Percentiles rank a stretch among this genome's conserved stretches.
Conservation (phyloP, 2,797 vertebrate genomes). For the Meda fulgida region DNA sequence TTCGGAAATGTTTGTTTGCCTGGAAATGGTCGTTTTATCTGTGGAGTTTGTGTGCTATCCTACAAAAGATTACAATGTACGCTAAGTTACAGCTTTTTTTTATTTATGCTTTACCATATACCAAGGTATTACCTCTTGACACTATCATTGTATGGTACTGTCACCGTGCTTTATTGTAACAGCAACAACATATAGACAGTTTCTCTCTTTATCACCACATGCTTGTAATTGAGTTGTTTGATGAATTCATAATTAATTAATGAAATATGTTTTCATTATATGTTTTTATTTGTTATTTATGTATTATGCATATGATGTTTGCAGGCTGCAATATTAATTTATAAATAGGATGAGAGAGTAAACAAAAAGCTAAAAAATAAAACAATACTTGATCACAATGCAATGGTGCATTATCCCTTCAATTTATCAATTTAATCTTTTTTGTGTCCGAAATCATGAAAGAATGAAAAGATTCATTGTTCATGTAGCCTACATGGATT, state of each 20-base stretch:
- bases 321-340: neutral
- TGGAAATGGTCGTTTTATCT: neutral
- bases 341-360: neutral
- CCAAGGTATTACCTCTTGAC: neutral
- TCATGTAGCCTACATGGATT: constrained; percentile 9
- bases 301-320: neutral
- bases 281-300: neutral
- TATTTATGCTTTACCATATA: neutral
- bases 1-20: neutral
- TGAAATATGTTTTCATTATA: neutral
- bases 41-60: neutral
- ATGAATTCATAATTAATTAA: neutral
- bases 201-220: neutral
- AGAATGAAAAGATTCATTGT: constrained; percentile 32
- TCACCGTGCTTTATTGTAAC: neutral
- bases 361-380: neutral
- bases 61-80: neutral
- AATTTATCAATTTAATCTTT: neutral
- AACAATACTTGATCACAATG: neutral
- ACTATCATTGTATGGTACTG: neutral
- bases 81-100: neutral
- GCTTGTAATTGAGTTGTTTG: neutral
- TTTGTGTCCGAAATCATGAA: constrained; percentile 41
- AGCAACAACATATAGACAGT: neutral
- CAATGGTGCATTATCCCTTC: constrained; percentile 7